phyloP scores from a whole-genome alignment of 2,797 vertebrate species.

The Sylvia borin region DNA sequence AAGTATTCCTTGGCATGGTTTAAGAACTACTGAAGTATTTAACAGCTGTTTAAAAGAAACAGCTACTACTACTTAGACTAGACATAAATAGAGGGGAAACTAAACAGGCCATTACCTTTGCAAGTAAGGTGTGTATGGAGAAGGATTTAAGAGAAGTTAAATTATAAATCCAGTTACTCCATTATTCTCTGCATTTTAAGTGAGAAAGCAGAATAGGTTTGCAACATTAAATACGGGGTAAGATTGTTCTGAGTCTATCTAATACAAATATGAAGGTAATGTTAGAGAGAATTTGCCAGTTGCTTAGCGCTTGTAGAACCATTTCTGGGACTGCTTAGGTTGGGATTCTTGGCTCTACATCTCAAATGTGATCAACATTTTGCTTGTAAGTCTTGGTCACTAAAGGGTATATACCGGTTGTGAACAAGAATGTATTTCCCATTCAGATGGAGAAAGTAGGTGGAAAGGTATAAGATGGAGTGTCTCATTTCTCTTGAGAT shows the following conservation, averaged over 20 bases:
- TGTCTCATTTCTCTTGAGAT: neutral
- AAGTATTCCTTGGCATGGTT: constrained; percentile 71
- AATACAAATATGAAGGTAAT: neutral
- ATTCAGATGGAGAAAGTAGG: neutral
- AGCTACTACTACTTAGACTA: constrained; percentile 36
- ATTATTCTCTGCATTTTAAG: neutral
- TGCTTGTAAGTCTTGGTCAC: neutral
- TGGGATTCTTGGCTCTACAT: neutral
- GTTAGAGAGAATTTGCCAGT: neutral
- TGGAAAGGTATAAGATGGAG: neutral
- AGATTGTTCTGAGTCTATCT: neutral
- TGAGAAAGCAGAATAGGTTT: neutral
- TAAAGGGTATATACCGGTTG: neutral
- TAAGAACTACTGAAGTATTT: constrained; percentile 65
- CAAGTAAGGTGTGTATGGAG: neutral
- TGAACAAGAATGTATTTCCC: neutral
- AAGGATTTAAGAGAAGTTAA: constrained; percentile 14
- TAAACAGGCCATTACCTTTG: neutral
- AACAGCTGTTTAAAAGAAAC: constrained; percentile 51
- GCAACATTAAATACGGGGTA: neutral
- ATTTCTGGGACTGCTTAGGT: neutral
- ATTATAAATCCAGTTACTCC: neutral
- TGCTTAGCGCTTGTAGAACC: neutral
- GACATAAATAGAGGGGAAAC: neutral
- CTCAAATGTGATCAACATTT: neutral